Conservation (phyloP, 2,113 vertebrate species). For the Equus przewalskii region DNA sequence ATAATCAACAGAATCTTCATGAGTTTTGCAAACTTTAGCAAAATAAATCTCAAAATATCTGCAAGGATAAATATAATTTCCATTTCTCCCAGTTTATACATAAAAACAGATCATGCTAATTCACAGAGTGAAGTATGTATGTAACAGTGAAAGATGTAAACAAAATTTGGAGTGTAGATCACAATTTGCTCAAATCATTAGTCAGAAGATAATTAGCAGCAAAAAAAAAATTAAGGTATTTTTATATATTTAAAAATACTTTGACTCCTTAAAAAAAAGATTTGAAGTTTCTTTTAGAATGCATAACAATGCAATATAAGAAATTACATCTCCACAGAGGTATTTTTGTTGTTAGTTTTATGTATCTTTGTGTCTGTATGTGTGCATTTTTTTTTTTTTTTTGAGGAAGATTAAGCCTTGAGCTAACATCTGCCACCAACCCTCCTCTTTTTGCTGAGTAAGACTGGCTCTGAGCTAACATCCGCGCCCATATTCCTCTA, state of each 20-base stretch:
- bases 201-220: not conserved
- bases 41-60: conserved; percentile 23
- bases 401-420: too few species aligned
- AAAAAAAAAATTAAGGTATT: not conserved
- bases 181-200: not conserved
- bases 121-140: not conserved
- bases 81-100: not conserved
- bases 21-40: conserved; percentile 27
- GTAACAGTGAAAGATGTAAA: not conserved
- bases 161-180: not conserved
- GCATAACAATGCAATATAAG: not conserved
- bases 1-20: not conserved
- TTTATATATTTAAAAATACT: conserved; percentile 2
- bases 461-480: too few species aligned
- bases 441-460: too few species aligned
- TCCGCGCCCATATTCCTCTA: too few species aligned
- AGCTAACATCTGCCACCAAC: too few species aligned
- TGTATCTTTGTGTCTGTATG: not conserved
- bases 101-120: not conserved
- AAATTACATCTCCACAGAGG: not conserved
- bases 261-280: not conserved
- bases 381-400: too few species aligned
- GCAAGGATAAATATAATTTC: not conserved
- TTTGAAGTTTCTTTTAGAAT: not conserved
- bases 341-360: conserved; percentile 13